Conservation (phyloP, 2,888 invertebrate genomes). For the Lymantria monacha region DNA sequence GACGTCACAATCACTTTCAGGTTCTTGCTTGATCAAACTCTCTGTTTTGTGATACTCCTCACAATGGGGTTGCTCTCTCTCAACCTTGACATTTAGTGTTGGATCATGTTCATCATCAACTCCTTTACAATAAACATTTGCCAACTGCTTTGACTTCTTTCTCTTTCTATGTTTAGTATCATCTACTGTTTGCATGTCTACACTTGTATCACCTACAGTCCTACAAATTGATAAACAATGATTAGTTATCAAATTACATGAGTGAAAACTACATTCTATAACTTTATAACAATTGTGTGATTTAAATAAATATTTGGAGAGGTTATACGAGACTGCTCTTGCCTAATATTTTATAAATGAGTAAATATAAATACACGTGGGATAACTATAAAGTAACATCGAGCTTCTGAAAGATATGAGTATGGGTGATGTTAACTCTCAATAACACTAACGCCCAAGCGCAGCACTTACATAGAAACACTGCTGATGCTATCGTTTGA, state of each 20-base stretch:
- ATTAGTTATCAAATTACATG: too few relatives aligned
- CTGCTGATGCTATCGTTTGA: constrained; percentile 39
- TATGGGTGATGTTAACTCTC: too few relatives aligned
- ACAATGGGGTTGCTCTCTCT: constrained; percentile 18
- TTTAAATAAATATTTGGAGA: too few relatives aligned
- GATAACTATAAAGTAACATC: too few relatives aligned
- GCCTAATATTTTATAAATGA: too few relatives aligned
- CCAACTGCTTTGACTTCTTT: constrained; percentile 26
- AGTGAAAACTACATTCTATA: too few relatives aligned
- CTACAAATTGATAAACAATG: background rate
- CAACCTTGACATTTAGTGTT: constrained; percentile 5
- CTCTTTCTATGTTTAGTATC: constrained; percentile 26
- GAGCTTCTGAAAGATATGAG: too few relatives aligned
- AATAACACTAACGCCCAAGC: too few relatives aligned
- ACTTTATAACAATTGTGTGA: too few relatives aligned
- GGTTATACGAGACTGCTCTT: too few relatives aligned
- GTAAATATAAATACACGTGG: too few relatives aligned
- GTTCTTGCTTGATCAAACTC: constrained; percentile 42
- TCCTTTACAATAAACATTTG: constrained; percentile 4
- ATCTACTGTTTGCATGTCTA: constrained; percentile 12
- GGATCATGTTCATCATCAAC: constrained; percentile 1
- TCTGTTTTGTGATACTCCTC: constrained; percentile 17
- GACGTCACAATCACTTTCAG: constrained; percentile 46
- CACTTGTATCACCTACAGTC: constrained; percentile 17
- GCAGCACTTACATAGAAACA: constrained; percentile 37